Evolutionary conservation across 1,140 invertebrate species (phyloP), one percentile per base, ranked within the genome.

Genomic region (Drosophila auraria): DNA sequence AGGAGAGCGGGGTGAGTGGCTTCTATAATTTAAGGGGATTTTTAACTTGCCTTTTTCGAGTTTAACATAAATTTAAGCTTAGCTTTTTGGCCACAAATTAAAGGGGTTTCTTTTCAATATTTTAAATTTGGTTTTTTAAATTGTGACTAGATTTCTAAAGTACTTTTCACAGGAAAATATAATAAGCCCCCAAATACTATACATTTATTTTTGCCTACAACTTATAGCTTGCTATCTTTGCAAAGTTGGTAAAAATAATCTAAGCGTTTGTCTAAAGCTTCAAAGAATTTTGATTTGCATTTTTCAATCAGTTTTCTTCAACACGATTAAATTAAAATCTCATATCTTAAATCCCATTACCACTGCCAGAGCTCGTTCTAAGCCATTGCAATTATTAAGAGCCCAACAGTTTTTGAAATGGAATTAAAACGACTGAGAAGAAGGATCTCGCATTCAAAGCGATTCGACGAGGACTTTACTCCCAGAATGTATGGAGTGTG

Each of bases 371-470:
- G 36, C 12, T 27, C 12, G 14, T n/a, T 17, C 64, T 70, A 58
- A 65, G 40, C 71, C 53, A 53, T 63, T 38, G 45, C 80, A 74
- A 53, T 78, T 82, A 69, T 80, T 75, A 45, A 51, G 23, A 69
- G 74, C 60, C 60, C 49, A 62, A 65, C 47, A 70, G 58, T 57
- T 69, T 64, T 69, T 62, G 42, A 59, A 69, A 62, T 69, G 64
- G 74, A 87, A 89, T 87, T 87, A 89, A 89, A 80, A 80, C 71
- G 83, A 87, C 72, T 64, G 38, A 40, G 33, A 40, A 40, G 45
- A 77, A 73, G 57, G 57, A 53, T 33, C 69, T 47, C 74, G 12
- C 68, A 84, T 83, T 83, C 59, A 87, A 87, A 83, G 81, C 44
- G 20, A 60, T 57, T 69, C 42, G 38, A 69, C 42, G 44, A 69